phyloP scores from a whole-genome alignment of 1,140 invertebrate species.

The Zaprionus vittiger region DNA sequence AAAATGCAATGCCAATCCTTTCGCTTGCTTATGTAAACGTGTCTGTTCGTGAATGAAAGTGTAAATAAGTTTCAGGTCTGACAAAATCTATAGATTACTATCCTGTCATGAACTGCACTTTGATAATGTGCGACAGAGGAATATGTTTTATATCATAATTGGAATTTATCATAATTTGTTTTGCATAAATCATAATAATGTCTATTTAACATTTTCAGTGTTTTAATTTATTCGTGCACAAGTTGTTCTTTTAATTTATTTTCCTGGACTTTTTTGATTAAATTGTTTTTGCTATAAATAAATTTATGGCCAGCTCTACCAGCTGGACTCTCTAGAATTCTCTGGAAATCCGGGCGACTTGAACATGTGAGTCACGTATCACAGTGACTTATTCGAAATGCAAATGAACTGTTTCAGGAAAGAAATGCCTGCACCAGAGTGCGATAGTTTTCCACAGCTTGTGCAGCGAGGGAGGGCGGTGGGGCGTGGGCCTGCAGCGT shows the following conservation, averaged over 20 bases:
- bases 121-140: background rate
- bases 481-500: background rate
- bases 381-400: constrained; percentile 73
- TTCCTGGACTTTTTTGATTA: background rate
- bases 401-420: constrained; percentile 55
- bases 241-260: background rate
- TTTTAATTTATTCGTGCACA: background rate
- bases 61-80: background rate
- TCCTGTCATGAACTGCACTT: background rate
- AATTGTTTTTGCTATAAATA: constrained; percentile 20
- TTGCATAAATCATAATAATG: background rate
- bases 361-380: constrained; percentile 66
- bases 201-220: background rate
- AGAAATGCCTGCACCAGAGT: constrained; percentile 9
- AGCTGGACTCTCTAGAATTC: constrained; percentile 1
- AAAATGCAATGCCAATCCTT: constrained; percentile 43
- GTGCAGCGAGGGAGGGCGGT: background rate
- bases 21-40: constrained; percentile 18
- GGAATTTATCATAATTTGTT: background rate
- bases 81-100: constrained; percentile 1
- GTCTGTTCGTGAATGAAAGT: constrained; percentile 1
- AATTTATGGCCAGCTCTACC: constrained; percentile 49
- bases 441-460: constrained; percentile 6
- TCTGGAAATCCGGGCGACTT: constrained; percentile 19
- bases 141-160: background rate